These are phyloP conservation scores for Brevipalpus yothersi DNA, from an alignment of 1,140 invertebrate genomes.

Conservation along the genomic window DNA sequence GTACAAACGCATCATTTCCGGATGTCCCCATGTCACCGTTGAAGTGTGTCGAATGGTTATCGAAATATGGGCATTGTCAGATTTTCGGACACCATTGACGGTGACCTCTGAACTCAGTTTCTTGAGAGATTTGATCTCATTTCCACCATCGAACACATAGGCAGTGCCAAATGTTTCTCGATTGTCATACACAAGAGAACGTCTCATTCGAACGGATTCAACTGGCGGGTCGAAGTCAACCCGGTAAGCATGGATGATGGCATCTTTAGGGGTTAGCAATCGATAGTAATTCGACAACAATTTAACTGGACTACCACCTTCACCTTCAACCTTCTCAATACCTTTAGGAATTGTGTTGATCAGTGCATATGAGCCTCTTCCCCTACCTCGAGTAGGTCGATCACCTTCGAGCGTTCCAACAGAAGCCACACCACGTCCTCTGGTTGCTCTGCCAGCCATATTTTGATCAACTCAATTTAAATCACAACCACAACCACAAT, in stretches of 20 bases:
- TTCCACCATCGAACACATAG: slow-evolving; percentile 10
- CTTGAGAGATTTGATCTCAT: slow-evolving; percentile 7
- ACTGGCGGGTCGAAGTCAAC: slow-evolving; percentile 49
- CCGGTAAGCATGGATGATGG: slow-evolving; percentile 52
- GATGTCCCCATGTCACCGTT: not conserved
- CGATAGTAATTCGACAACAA: slow-evolving; percentile 48
- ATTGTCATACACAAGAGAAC: slow-evolving; percentile 31
- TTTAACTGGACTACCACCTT: slow-evolving; percentile 24
- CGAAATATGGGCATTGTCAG: slow-evolving; percentile 2
- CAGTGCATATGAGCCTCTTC: not conserved
- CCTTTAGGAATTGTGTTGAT: not conserved
- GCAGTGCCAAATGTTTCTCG: slow-evolving; percentile 22
- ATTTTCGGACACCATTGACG: not conserved
- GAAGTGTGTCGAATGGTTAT: not conserved
- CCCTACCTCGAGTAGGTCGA: not conserved
- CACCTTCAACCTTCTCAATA: slow-evolving; percentile 11
- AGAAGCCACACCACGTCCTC: not conserved
- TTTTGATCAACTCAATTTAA: not conserved
- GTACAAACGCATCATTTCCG: slow-evolving; percentile 3
- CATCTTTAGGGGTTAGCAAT: slow-evolving; percentile 35
- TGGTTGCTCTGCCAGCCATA: not conserved
- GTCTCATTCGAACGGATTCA: slow-evolving; percentile 33
- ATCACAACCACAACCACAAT: not conserved
- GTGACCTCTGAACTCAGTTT: not conserved
- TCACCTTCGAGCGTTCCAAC: not conserved